Evolutionary conservation across 2,888 invertebrate genomes (phyloP).

Genomic region (Sisyra terminalis): DNA sequence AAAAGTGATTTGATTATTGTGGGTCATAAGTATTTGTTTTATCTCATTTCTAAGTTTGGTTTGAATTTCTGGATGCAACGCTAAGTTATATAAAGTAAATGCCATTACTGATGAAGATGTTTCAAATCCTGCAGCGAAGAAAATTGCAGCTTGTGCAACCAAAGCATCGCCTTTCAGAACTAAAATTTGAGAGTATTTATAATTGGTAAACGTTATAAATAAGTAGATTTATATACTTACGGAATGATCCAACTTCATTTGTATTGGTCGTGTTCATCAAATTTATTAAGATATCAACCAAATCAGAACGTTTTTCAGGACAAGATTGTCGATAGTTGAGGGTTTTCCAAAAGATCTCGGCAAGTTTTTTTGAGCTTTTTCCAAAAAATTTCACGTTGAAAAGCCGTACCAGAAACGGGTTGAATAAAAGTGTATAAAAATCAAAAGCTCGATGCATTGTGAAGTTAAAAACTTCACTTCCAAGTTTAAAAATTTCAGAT

Average conservation of each 20-base stretch:
- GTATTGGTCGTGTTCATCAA: too few species aligned
- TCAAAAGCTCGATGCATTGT: neutral
- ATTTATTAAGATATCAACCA: too few species aligned
- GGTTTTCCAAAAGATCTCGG: neutral
- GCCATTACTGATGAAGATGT: neutral
- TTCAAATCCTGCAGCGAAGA: neutral
- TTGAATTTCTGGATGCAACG: neutral
- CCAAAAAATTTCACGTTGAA: conserved; percentile 1
- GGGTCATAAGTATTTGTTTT: neutral
- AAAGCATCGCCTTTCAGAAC: neutral
- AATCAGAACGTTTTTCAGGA: too few species aligned
- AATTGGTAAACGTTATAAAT: too few species aligned
- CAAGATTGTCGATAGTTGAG: too few species aligned
- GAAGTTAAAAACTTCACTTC: neutral
- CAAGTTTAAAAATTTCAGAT: neutral
- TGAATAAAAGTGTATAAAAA: neutral
- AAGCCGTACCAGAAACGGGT: neutral
- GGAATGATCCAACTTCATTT: too few species aligned
- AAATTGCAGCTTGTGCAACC: neutral
- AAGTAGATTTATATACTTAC: too few species aligned
- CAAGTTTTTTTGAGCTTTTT: neutral
- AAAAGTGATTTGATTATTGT: neutral
- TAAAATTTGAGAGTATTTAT: too few species aligned
- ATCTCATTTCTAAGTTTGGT: neutral
- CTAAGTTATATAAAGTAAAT: conserved; percentile 1